These are phyloP conservation scores for Melanotus villosus DNA, from an alignment of 2,888 invertebrate species.

Conservation along the genomic window DNA sequence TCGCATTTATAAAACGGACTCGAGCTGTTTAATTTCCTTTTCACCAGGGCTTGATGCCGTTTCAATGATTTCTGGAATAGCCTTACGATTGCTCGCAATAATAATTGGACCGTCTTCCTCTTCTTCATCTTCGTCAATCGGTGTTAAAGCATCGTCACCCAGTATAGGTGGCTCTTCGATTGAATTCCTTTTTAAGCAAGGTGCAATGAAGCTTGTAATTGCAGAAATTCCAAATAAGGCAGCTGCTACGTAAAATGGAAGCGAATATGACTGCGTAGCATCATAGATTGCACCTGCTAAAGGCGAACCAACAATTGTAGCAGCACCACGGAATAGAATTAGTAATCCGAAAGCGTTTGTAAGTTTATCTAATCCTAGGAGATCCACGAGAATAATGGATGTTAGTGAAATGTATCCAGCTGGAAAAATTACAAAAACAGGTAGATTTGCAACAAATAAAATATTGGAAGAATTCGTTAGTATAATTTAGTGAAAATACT, in stretches of 20 bases:
- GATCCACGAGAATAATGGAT: conserved; percentile 96
- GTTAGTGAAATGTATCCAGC: conserved; percentile 98
- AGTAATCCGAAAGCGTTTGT: conserved; percentile 98
- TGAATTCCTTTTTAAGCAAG: conserved; percentile 75
- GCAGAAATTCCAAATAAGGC: conserved; percentile 89
- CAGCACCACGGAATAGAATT: conserved; percentile 95
- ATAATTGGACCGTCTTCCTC: conserved; percentile 81
- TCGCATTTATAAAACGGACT: conserved; percentile 77
- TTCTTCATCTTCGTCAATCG: conserved; percentile 88
- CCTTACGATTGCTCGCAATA: conserved; percentile 69
- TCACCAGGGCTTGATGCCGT: conserved; percentile 78
- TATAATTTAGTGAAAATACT: too few relatives aligned
- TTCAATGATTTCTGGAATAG: conserved; percentile 82
- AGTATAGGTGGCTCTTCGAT: conserved; percentile 74
- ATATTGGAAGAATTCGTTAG: too few relatives aligned
- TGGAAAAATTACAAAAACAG: conserved; percentile 62
- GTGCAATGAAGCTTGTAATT: conserved; percentile 86
- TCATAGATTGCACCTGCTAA: conserved; percentile 92
- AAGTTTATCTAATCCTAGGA: conserved; percentile 94
- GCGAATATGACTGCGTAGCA: conserved; percentile 85
- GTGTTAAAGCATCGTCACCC: conserved; percentile 78
- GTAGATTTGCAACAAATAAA: too few relatives aligned
- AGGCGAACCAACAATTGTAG: conserved; percentile 90
- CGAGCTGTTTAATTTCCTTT: conserved; percentile 78
- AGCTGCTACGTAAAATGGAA: conserved; percentile 95